Conservation (phyloP, 2,797 vertebrate species). For the Sphenodon punctatus region DNA sequence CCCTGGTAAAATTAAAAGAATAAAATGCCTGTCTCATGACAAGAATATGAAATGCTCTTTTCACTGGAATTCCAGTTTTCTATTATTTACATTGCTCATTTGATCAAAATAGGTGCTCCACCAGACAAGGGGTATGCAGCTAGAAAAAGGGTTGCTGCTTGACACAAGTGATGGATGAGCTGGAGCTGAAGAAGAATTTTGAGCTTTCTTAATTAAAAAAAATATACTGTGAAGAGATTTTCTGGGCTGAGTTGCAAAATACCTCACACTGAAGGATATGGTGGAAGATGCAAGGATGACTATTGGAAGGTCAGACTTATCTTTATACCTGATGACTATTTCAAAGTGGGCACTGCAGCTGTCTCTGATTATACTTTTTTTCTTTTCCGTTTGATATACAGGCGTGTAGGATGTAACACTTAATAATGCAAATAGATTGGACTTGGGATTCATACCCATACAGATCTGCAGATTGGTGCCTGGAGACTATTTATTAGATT, state of each 20-base stretch:
- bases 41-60: slow-evolving; percentile 36
- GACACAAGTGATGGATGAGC: background rate
- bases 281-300: slow-evolving; percentile 1
- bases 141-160: slow-evolving; percentile 22
- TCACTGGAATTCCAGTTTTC: slow-evolving; percentile 46
- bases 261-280: background rate
- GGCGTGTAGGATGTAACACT: background rate
- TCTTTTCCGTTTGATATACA: background rate
- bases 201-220: slow-evolving; percentile 34
- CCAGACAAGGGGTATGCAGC: slow-evolving; percentile 25
- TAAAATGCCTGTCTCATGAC: slow-evolving; percentile 27
- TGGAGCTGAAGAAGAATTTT: slow-evolving; percentile 31
- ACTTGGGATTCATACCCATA: background rate
- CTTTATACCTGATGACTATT: background rate
- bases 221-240: slow-evolving; percentile 23
- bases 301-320: slow-evolving; percentile 15
- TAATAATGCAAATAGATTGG: slow-evolving; percentile 4
- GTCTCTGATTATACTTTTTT: background rate
- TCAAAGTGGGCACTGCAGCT: background rate
- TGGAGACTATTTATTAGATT: no score
- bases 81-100: slow-evolving; percentile 34
- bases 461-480: no score
- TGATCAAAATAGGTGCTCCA: slow-evolving; percentile 33
- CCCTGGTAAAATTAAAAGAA: slow-evolving; percentile 47
- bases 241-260: slow-evolving; percentile 21